Evolutionary conservation across 2,888 invertebrate species (phyloP).

Genomic region (Netelia fuscicornis): DNA sequence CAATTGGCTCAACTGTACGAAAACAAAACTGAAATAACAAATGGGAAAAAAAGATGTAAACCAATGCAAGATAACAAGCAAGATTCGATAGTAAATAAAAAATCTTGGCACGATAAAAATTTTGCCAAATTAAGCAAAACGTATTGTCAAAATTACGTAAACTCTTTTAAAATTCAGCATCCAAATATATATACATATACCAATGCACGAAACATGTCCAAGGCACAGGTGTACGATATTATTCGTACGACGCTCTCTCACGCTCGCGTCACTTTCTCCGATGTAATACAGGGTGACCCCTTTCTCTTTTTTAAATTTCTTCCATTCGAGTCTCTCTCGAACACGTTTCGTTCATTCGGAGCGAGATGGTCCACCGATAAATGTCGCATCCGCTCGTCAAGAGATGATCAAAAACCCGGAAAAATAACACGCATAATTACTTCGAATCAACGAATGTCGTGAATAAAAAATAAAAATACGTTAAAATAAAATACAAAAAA

Average conservation of each 20-base stretch:
- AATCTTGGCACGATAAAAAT: no score
- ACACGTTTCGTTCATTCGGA: constrained; percentile 7
- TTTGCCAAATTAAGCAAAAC: no score
- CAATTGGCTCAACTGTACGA: no score
- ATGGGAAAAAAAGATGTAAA: no score
- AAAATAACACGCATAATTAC: constrained; percentile 40
- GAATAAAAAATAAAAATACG: background rate
- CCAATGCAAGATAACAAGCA: no score
- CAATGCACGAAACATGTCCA: background rate
- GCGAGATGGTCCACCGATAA: constrained; percentile 14
- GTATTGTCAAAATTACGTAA: no score
- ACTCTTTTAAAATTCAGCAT: no score
- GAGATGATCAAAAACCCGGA: constrained; percentile 6
- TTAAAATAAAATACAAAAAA: background rate
- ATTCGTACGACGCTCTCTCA: constrained; percentile 35
- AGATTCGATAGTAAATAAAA: no score
- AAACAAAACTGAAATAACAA: no score
- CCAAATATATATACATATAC: background rate
- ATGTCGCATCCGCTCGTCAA: constrained; percentile 1
- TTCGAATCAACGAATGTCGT: constrained; percentile 16
- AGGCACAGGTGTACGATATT: constrained; percentile 41
- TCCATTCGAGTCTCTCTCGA: constrained; percentile 27
- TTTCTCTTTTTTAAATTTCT: constrained; percentile 52
- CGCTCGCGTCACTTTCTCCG: constrained; percentile 57
- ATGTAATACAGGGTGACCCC: constrained; percentile 21